Base-by-base conservation (phyloP, 2,888 invertebrate genomes). In the Pristionchus japonicus region DNA sequence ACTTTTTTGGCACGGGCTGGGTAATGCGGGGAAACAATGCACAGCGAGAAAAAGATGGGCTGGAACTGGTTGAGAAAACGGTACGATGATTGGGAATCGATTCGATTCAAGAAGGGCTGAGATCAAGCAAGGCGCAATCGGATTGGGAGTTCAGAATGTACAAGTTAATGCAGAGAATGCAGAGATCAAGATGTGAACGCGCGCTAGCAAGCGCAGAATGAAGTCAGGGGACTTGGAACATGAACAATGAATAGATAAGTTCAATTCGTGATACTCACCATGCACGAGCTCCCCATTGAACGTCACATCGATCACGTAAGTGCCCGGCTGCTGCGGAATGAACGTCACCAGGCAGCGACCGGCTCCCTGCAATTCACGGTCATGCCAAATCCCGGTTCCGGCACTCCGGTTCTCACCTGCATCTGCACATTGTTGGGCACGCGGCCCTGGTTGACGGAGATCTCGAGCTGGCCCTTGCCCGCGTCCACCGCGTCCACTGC, bases 401-500 rank as follows among this genome's bases (percentile, higher is more conserved):
- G 37, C 7, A 70, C 37, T 11, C 49, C 47, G 80, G 47, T 47
- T 83, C 98, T 98, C 49, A 98, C 98, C 27, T 98, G 97, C 87
- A 98, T 98, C 95, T 96, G 95, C 40, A 99, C 98, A 95, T 98
- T 98, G 96, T 99, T 99, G 83, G 99, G 98, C 90, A 99, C 98
- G 96, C 98, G 97, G 92, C 99, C 99, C 95, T 98, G 98, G 95
- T 99, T 99, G 95, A 99, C 98, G 93, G 98, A 98, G 94, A 99
- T 99, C 96, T 99, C 99, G 94, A 99, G 96, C 95, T 99, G 98
- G 85, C 99, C 99, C 96, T 99, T 99, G 67, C 99, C 99, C 86
- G 99, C 99, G 94, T 98, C 97, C 94, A 97, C 97, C 84, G 98
- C 99, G 95, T 99, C 98, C 95, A 99, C 99, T 97, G 95, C 92